Conservation (phyloP, 2,113 vertebrate genomes). For the Meriones unguiculatus region DNA sequence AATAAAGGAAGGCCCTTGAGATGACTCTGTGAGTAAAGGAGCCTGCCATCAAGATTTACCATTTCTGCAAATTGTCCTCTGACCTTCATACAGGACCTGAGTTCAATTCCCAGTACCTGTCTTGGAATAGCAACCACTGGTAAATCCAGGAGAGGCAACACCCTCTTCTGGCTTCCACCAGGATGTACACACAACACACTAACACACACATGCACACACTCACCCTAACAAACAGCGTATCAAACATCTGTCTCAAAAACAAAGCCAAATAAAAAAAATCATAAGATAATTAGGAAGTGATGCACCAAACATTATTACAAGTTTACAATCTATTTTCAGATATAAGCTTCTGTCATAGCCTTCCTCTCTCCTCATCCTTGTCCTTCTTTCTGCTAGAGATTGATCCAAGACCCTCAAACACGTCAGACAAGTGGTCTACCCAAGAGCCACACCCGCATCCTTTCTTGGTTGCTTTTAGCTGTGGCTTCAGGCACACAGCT, state of each 20-base stretch:
- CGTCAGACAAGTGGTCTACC: background rate
- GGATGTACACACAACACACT: background rate
- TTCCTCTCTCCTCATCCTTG: background rate
- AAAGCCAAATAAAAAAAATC: background rate
- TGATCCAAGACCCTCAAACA: too few relatives aligned
- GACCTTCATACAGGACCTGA: background rate
- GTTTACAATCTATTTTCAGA: background rate
- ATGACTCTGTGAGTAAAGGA: background rate
- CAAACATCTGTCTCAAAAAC: background rate
- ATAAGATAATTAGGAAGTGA: conserved; percentile 2
- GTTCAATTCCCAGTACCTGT: background rate
- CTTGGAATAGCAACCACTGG: background rate
- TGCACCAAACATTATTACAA: background rate
- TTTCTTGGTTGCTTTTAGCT: background rate
- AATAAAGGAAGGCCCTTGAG: background rate
- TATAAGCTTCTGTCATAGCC: background rate
- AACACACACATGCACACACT: background rate
- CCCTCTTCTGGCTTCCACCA: background rate
- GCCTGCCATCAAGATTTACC: background rate
- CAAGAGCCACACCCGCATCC: background rate
- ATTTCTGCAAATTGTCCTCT: background rate
- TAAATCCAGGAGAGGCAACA: background rate
- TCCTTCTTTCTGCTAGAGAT: background rate
- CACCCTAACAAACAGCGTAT: background rate
- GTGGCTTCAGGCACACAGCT: background rate